Evolutionary conservation across 2,113 vertebrate genomes (phyloP), one percentile per base, ranked within the genome.

Genomic region (Sula dactylatra): DNA sequence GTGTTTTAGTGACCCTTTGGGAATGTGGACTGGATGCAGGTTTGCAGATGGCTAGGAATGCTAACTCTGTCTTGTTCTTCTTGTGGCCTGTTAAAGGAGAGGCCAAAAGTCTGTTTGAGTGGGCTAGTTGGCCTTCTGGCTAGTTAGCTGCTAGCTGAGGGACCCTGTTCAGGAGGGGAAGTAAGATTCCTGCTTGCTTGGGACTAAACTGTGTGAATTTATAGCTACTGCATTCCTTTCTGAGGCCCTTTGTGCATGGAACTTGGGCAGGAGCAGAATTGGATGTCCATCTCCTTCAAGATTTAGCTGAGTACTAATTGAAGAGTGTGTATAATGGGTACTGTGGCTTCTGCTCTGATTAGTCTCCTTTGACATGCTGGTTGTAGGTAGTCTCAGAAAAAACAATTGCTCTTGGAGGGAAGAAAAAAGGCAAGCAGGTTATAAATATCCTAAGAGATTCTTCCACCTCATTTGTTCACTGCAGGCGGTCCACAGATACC

Each of bases 61-160:
- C 5, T 17, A 25, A 50, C 18, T 49, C 10, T 40, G 13, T 27
- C 26, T 74, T 0, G 0, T 55, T 50, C 7, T 55, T 50, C 7
- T 38, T 50, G 8, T 40, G 29, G 6, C 25, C 22, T 82, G 10
- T 59, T 58, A 82, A 90, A 12, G 14, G 59, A 59, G 50, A 54
- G 25, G 19, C 18, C 13, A 26, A 11, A 65, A 42, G 38, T 44
- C 18, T 50, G 29, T 47, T 40, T 6, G 21, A 16, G 22, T 34
- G 38, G 8, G 16, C 31, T 77, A 31, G n/a, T 16, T 79, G 45
- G 36, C 12, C 5, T 50, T 50, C 27, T 70, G 69, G 13, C 13
- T 74, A 40, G 34, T 19, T 82, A 56, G 29, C 50, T 54, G 1
- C 29, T 47, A 36, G 17, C 11, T 82, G 34, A 47, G 40, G 11